Evolutionary conservation across 2,113 vertebrate species (phyloP), one percentile per base, ranked within the genome.

Genomic region (Actinemys pallida): DNA sequence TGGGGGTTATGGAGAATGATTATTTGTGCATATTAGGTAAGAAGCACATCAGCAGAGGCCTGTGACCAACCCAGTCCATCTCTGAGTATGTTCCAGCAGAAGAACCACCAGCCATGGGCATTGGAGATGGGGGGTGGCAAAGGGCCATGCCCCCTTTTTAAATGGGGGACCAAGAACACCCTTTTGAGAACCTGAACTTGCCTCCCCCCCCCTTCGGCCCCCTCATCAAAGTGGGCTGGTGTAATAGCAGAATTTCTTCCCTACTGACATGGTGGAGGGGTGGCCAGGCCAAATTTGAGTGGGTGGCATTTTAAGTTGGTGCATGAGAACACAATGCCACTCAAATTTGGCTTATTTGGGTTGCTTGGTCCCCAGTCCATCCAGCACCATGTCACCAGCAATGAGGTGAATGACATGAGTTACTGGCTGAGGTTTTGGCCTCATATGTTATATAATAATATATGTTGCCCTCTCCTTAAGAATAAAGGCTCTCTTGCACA

Each of bases 391-490:
- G 65, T 19, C 35, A 72, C 65, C 69, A 9, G 8, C 83, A 56
- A 82, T 90, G 49, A 78, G 39, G 8, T 31, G 3, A 19, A 62
- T 90, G 10, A 57, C 22, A 17, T 79, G 45, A 2, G 1, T 90
- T 91, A 62, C 79, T 29, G 7, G 9, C 10, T 56, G 57, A 49
- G 93, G 1, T 0, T 88, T 0, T 88, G 35, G 4, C 39, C 16
- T 75, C 4, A 1, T 1, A 62, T 11, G 4, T 59, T 29, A 59
- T 25, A 59, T 59, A 12, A 59, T 59, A 59, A 59, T n/a, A 14
- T 65, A 75, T 7, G 19, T 78, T 42, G 4, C 17, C 50, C 5
- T 81, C 25, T 79, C 54, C 45, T 89, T n/a, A 1, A 80, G 2
- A 3, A 17, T 45, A 47, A 83, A 62, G 52, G 31, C 5, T 25